These are phyloP conservation scores for Sibirionetta formosa DNA, from an alignment of 2,797 vertebrate genomes.

Conservation along the genomic window DNA sequence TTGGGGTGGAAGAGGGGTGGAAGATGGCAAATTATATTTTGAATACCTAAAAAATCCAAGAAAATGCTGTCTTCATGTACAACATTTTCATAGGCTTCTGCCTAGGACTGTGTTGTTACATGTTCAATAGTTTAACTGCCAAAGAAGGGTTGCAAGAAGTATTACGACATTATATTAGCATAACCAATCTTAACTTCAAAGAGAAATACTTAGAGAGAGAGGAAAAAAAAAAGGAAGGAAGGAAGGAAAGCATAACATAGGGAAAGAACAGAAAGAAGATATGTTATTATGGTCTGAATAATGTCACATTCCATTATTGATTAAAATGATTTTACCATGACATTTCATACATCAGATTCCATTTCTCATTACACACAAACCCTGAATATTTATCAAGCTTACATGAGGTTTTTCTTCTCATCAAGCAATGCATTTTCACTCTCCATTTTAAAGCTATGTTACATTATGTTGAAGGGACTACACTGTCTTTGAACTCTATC, in stretches of 20 bases:
- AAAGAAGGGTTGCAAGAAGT: not conserved
- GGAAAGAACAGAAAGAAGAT: conserved; percentile 32
- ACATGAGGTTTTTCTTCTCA: conserved; percentile 58
- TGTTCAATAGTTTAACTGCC: not conserved
- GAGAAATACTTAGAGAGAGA: not conserved
- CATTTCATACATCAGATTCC: conserved; percentile 73
- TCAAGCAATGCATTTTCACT: conserved; percentile 31
- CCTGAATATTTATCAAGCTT: conserved; percentile 60
- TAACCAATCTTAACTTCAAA: conserved; percentile 10
- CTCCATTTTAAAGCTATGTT: conserved; percentile 15
- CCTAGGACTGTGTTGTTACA: not conserved
- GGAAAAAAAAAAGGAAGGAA: not conserved
- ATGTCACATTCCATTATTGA: conserved; percentile 72
- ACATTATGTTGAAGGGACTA: conserved; percentile 53
- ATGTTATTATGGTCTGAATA: conserved; percentile 47
- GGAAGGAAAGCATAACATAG: not conserved
- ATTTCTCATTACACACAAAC: conserved; percentile 65
- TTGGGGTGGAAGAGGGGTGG: rapidly evolving
- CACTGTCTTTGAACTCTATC: conserved; percentile 49
- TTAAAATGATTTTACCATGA: conserved; percentile 71
- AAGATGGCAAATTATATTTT: not conserved
- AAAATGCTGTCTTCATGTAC: not conserved
- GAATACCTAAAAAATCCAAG: not conserved
- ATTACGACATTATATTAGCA: conserved; percentile 6
- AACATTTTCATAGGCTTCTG: not conserved